These are phyloP conservation scores for Capitulum mitella DNA, from an alignment of 2,888 invertebrate genomes.

Conservation along the genomic window DNA sequence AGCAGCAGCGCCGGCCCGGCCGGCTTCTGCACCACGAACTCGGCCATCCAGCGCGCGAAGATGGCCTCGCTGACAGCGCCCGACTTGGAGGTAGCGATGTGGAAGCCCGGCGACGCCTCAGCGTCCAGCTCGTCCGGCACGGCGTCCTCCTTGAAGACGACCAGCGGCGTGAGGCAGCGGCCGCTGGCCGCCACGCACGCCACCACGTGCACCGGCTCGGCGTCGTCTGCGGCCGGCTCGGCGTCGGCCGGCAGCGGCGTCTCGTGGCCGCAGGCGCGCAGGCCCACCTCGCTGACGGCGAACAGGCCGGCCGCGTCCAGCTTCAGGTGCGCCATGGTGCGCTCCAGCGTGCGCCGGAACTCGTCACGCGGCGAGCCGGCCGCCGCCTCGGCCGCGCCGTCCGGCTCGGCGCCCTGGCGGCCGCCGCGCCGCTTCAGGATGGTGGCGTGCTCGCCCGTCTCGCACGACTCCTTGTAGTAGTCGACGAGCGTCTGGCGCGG, in stretches of 20 bases:
- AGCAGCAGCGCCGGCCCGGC: constrained; percentile 21
- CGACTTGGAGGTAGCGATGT: constrained; percentile 1
- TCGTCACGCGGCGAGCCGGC: background rate
- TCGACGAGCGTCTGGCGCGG: constrained; percentile 22
- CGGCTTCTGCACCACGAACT: constrained; percentile 20
- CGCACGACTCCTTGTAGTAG: constrained; percentile 22
- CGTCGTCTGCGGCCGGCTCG: background rate
- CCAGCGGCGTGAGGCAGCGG: constrained; percentile 23
- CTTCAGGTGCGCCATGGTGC: constrained; percentile 23
- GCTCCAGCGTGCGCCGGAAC: constrained; percentile 16
- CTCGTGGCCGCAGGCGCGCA: constrained; percentile 19
- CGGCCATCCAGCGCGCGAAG: constrained; percentile 18
- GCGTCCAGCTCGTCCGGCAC: constrained; percentile 18
- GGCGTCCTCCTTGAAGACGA: constrained; percentile 21
- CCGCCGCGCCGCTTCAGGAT: constrained; percentile 23
- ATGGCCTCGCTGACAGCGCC: background rate
- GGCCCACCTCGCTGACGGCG: constrained; percentile 17
- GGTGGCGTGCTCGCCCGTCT: constrained; percentile 23
- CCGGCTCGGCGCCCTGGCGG: background rate
- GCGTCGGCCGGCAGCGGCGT: background rate
- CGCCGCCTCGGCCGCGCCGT: background rate
- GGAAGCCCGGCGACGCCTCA: constrained; percentile 11
- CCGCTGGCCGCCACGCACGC: constrained; percentile 20
- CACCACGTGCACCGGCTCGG: background rate
- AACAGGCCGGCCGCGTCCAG: constrained; percentile 2